A percentile compares a stretch with the other conserved stretches of the same genome.
These are phyloP conservation scores for Orgyia antiqua DNA, from an alignment of 2,888 invertebrate species.

Conservation along the genomic window DNA sequence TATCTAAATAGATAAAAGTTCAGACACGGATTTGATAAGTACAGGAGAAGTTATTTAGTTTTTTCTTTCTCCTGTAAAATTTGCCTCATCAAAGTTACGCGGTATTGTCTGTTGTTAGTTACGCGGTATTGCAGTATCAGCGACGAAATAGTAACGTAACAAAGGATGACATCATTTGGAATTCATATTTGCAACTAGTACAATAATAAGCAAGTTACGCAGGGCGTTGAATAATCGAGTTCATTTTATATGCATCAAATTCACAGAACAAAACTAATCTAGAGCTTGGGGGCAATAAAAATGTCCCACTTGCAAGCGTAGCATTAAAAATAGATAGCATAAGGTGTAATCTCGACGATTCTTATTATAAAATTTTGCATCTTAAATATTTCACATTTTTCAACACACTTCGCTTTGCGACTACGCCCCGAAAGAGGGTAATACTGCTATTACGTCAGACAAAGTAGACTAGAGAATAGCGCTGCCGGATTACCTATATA, in stretches of 20 bases:
- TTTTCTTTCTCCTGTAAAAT: too few relatives aligned
- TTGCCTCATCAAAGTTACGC: too few relatives aligned
- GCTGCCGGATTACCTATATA: slow-evolving; percentile 28
- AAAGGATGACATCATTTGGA: slow-evolving; percentile 49
- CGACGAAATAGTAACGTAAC: too few relatives aligned
- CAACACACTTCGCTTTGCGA: slow-evolving; percentile 52
- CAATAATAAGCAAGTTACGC: slow-evolving; percentile 47
- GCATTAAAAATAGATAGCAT: slow-evolving; percentile 69
- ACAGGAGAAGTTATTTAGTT: too few relatives aligned
- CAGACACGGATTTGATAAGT: too few relatives aligned
- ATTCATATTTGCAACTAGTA: slow-evolving; percentile 53
- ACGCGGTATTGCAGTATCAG: too few relatives aligned
- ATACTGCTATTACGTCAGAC: slow-evolving; percentile 50
- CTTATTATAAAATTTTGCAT: slow-evolving; percentile 74
- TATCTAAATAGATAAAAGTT: too few relatives aligned
- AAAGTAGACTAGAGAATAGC: slow-evolving; percentile 42
- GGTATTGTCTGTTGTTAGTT: too few relatives aligned
- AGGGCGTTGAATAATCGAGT: slow-evolving; percentile 70
- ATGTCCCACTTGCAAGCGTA: slow-evolving; percentile 64
- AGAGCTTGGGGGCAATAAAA: slow-evolving; percentile 71
- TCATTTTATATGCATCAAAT: slow-evolving; percentile 77
- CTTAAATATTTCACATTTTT: slow-evolving; percentile 69
- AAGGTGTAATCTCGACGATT: slow-evolving; percentile 73
- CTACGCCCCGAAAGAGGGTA: slow-evolving; percentile 41
- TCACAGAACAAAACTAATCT: slow-evolving; percentile 76